Percentiles rank a stretch among this genome's conserved stretches.
Conservation (phyloP, 2,888 invertebrate species). For the Ferdinandea cuprea region DNA sequence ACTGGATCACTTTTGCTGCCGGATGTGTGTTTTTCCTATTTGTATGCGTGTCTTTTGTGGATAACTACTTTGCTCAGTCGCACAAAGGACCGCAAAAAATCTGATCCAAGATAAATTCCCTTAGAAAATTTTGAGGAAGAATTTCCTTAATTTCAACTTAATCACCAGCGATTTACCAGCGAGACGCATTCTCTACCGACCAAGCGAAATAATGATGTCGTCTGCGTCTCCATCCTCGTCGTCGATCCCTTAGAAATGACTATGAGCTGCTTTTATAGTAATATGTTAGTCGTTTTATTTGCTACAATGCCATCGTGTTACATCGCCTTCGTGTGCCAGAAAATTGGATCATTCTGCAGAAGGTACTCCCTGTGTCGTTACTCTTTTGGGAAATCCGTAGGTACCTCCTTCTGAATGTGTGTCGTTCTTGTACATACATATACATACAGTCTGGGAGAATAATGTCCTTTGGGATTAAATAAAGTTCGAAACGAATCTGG, state of each 20-base stretch:
- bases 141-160: constrained; percentile 33
- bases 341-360: neutral
- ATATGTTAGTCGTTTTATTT: neutral
- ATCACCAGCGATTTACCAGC: constrained; percentile 25
- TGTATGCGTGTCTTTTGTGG: neutral
- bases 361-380: neutral
- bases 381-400: neutral
- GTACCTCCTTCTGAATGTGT: neutral
- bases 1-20: constrained; percentile 9
- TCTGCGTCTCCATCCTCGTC: neutral
- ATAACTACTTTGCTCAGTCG: neutral
- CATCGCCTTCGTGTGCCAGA: neutral
- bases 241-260: neutral
- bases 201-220: constrained; percentile 47
- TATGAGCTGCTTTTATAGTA: neutral
- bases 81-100: neutral
- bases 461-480: neutral
- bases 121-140: no score
- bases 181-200: constrained; percentile 22
- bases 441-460: neutral
- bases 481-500: neutral
- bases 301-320: constrained; percentile 8
- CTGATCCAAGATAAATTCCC: constrained; percentile 12
- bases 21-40: neutral
- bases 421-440: neutral